Conservation (phyloP, 1,140 invertebrate species). For the Pollicipes pollicipes region DNA sequence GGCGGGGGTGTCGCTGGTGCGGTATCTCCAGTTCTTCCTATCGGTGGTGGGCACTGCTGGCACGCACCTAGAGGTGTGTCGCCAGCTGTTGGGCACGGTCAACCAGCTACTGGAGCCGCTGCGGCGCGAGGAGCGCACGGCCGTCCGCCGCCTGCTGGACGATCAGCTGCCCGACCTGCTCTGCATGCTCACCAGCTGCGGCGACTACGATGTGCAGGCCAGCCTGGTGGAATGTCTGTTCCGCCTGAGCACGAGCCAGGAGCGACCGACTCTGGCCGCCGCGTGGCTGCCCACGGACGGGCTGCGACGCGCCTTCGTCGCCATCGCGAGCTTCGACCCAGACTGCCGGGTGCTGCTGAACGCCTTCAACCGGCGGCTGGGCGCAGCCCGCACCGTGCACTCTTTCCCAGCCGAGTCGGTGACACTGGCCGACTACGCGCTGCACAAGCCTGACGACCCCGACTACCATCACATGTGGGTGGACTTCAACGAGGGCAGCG, state of each 20-base stretch:
- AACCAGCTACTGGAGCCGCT: constrained; percentile 3
- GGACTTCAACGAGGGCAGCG: constrained; percentile 4
- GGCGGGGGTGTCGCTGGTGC: not conserved
- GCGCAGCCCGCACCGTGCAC: not conserved
- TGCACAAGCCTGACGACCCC: not conserved
- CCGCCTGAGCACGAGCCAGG: not conserved
- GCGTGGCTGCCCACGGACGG: not conserved
- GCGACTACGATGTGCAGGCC: constrained; percentile 4
- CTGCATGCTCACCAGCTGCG: not conserved
- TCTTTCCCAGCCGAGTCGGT: not conserved
- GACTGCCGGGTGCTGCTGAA: constrained; percentile 1
- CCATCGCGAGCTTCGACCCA: not conserved
- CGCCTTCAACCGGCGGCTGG: not conserved
- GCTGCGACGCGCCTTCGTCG: not conserved
- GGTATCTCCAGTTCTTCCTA: not conserved
- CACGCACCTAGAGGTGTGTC: not conserved
- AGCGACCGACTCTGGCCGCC: not conserved
- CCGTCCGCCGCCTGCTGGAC: not conserved
- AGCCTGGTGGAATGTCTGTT: not conserved
- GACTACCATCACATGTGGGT: not conserved
- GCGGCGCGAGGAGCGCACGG: not conserved
- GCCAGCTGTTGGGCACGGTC: not conserved
- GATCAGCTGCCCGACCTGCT: not conserved
- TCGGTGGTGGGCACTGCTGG: not conserved
- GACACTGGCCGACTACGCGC: not conserved